Conservation (phyloP, 23 tunicate genomes). For the Halocynthia aurantium region DNA sequence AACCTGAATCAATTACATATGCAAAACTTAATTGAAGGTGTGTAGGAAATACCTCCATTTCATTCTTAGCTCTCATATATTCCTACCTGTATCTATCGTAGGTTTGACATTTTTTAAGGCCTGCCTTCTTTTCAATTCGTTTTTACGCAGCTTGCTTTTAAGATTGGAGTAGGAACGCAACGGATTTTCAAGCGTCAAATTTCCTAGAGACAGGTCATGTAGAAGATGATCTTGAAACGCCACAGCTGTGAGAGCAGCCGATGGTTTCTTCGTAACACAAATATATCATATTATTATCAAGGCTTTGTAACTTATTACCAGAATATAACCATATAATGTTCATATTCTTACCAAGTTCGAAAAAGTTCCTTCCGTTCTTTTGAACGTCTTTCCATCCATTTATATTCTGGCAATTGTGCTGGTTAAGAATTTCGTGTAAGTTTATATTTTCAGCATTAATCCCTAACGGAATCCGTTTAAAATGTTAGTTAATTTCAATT, state of each 20-base stretch:
- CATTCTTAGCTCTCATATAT: not conserved
- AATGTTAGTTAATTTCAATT: no score
- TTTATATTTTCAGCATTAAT: no score
- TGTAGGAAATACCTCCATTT: not conserved
- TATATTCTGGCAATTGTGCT: no score
- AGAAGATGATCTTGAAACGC: conserved; percentile 88
- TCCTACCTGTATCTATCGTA: conserved; percentile 71
- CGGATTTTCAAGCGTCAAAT: conserved; percentile 29
- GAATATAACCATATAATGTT: no score
- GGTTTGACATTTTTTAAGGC: conserved; percentile 64
- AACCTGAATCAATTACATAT: not conserved
- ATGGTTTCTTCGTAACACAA: conserved; percentile 9
- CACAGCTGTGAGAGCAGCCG: conserved; percentile 72
- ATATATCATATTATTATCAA: no score
- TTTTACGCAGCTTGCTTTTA: conserved; percentile 27
- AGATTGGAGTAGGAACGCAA: conserved; percentile 24
- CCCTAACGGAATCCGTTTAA: no score
- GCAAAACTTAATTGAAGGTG: not conserved
- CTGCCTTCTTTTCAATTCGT: conserved; percentile 50
- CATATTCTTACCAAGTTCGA: no score
- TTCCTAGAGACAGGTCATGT: conserved; percentile 53
- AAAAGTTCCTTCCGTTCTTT: no score
- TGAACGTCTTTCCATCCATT: no score
- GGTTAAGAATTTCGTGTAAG: no score
- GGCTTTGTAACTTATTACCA: no score